Conservation (phyloP, 2,113 vertebrate species). For the Ploceus nigricollis region DNA sequence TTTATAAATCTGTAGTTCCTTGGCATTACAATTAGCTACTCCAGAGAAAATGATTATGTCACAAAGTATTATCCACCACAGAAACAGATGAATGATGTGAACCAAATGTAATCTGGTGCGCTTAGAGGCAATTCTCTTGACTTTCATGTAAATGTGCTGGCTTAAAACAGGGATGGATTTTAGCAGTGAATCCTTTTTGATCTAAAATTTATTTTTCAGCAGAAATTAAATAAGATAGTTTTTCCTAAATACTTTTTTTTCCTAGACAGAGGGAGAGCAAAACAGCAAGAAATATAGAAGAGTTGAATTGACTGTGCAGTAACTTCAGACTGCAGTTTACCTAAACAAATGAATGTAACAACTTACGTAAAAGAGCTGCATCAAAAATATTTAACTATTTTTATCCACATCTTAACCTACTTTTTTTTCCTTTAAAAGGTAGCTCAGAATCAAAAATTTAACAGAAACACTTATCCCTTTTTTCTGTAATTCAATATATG, state of each 20-base stretch:
- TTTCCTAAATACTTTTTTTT: not conserved
- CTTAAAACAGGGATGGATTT: not conserved
- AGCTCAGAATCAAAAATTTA: not conserved
- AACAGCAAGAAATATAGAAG: not conserved
- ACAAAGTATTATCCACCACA: slow-evolving; percentile 37
- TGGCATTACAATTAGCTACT: slow-evolving; percentile 55
- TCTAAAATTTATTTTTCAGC: not conserved
- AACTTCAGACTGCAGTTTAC: not conserved
- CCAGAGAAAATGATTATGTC: slow-evolving; percentile 55
- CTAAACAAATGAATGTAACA: not conserved
- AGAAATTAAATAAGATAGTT: not conserved
- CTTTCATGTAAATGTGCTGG: not conserved
- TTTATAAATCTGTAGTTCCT: slow-evolving; percentile 39
- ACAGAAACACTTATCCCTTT: not conserved
- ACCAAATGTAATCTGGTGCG: slow-evolving; percentile 17
- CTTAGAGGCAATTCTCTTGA: slow-evolving; percentile 11
- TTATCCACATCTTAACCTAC: not conserved
- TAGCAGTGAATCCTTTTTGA: not conserved
- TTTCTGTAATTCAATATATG: not conserved
- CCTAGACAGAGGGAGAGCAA: not conserved
- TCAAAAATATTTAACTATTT: not conserved
- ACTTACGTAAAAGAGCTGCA: not conserved
- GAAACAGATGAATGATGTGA: slow-evolving; percentile 49
- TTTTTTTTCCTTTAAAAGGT: not conserved
- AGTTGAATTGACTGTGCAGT: not conserved